Base-by-base conservation (phyloP, 1,140 invertebrate species). In the Heliothis virescens region DNA sequence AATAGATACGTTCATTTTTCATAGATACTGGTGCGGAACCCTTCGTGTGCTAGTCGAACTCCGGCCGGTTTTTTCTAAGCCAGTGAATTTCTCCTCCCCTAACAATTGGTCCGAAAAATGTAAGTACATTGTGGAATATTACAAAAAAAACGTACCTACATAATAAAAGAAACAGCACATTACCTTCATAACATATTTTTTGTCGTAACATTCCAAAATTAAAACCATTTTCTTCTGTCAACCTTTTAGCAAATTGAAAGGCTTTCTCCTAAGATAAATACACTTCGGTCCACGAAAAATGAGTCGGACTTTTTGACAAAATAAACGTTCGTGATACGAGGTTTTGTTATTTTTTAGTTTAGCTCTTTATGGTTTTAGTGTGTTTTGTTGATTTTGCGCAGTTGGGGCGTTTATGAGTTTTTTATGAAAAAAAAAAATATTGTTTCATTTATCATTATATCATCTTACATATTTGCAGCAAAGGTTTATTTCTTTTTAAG, bases 231-330 rank as follows among this genome's bases (percentile, higher is more conserved):
- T 80, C 73, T 80, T 81, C 57, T 63, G 73, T 81, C 79, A 77
- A 81, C 73, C 73, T 81, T 81, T 81, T 81, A 81, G 79, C 50
- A 81, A 81, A 81, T 81, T 81, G 79, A 77, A 81, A 77, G 79
- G 73, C 79, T 60, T 75, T 80, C 72, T 81, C 48, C 21, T 47
- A 57, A 60, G 74, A 62, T 55, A 52, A 59, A 41, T 72, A 63
- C 57, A 80, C 16, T 75, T 48, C 12, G 12, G 34, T 47, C 11
- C 72, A 75, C 53, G 53, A 62, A 69, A 53, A 48, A 21, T 26
- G 21, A 41, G 53, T 10, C 50, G 47, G 9, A 2, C 5, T 13
- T 60, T 60, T 1, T 60, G 57, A 13, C 21, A 29, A 62, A 63
- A 50, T 5, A 59, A 26, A 48, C 10, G 10, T 53, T 18, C 3